Conservation (phyloP, 2,797 vertebrate species). For the Gallinago solitaria region DNA sequence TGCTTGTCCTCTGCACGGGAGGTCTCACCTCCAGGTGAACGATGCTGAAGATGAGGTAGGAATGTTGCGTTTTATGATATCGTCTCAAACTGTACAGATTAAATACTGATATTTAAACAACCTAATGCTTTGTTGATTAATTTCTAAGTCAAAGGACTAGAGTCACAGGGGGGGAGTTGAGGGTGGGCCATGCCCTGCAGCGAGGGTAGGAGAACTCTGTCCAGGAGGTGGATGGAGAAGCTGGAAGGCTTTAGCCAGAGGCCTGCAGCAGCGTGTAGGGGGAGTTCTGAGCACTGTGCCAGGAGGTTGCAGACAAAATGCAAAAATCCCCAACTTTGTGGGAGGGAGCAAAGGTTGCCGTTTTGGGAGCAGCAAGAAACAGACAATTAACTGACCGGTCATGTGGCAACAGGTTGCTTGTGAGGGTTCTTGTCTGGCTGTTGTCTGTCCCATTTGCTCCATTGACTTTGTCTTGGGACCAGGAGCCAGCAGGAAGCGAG, state of each 20-base stretch:
- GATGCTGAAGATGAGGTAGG: conserved; percentile 44
- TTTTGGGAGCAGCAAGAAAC: background rate
- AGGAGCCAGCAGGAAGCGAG: rapidly evolving
- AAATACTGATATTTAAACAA: conserved; percentile 64
- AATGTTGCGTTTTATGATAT: conserved; percentile 35
- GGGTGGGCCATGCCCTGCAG: rapidly evolving
- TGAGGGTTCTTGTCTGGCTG: rapidly evolving
- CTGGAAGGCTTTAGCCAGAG: background rate
- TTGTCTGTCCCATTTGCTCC: rapidly evolving
- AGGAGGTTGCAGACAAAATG: background rate
- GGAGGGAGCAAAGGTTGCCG: background rate
- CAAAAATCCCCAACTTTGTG: background rate
- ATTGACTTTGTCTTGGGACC: rapidly evolving
- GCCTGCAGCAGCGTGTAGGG: rapidly evolving
- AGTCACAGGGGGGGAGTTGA: rapidly evolving
- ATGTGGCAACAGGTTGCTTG: rapidly evolving
- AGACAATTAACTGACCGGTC: too few relatives aligned
- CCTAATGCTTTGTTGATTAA: background rate
- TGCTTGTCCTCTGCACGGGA: background rate
- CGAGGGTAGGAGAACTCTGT: rapidly evolving
- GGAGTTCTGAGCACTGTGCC: background rate
- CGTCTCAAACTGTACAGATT: conserved; percentile 57
- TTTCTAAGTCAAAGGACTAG: background rate
- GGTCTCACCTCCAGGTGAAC: conserved; percentile 30
- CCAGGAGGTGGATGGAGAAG: rapidly evolving